Percentiles rank a stretch among this genome's conserved stretches.
phyloP scores from a whole-genome alignment of 1,140 invertebrate genomes.

The Drosophila ercepeae region DNA sequence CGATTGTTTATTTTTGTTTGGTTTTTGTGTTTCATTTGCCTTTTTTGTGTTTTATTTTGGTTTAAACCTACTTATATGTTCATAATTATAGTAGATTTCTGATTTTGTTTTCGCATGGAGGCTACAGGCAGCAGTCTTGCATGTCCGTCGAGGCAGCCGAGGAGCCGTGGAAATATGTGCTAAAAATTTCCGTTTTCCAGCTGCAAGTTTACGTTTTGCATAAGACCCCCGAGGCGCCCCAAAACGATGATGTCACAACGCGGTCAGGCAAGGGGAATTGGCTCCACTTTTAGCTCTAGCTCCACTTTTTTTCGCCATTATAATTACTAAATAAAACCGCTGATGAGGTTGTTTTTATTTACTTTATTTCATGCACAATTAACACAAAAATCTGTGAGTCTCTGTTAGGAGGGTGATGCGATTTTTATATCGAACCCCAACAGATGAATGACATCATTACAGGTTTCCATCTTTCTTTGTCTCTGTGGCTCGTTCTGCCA shows the following conservation, averaged over 20 bases:
- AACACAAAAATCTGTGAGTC: conserved; percentile 33
- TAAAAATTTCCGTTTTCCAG: conserved; percentile 23
- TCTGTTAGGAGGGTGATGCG: conserved; percentile 4
- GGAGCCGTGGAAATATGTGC: conserved; percentile 47
- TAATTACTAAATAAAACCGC: conserved; percentile 39
- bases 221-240: conserved; percentile 19
- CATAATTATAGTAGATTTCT: conserved; percentile 54
- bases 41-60: conserved; percentile 9
- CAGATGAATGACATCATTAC: conserved; percentile 77
- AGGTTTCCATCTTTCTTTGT: conserved; percentile 36
- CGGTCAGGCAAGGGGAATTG: conserved; percentile 30
- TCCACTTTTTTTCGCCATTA: conserved; percentile 24
- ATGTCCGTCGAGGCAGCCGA: conserved; percentile 59
- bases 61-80: conserved; percentile 26
- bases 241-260: conserved; percentile 51
- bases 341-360: conserved; percentile 45
- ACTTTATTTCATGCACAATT: conserved; percentile 60
- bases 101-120: conserved; percentile 45
- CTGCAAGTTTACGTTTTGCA: conserved; percentile 28
- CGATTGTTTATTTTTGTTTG: too few relatives aligned
- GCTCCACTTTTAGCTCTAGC: too few relatives aligned
- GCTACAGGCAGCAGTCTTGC: conserved; percentile 45
- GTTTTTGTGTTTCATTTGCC: too few relatives aligned
- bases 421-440: conserved; percentile 48
- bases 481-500: conserved; percentile 40